phyloP scores from a whole-genome alignment of 2,113 vertebrate genomes.

The Planiliza haematocheilus region DNA sequence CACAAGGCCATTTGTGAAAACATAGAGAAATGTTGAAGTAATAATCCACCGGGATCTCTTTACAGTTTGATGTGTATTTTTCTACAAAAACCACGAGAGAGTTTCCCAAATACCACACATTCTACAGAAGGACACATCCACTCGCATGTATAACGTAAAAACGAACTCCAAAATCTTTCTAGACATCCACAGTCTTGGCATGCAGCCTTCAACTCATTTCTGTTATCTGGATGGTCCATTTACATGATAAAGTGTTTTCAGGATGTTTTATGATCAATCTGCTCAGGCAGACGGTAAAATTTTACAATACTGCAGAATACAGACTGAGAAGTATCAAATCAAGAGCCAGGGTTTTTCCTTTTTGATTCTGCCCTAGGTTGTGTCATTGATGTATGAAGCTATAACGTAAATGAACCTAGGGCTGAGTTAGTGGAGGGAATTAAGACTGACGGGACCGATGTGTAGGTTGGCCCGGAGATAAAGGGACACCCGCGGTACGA shows the following conservation, averaged over 20 bases:
- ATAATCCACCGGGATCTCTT: constrained; percentile 38
- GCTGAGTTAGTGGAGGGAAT: constrained; percentile 41
- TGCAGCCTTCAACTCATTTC: background rate
- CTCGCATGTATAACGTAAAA: background rate
- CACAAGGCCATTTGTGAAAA: constrained; percentile 47
- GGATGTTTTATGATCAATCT: too few relatives aligned
- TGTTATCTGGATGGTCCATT: background rate
- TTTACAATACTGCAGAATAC: too few relatives aligned
- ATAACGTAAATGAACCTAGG: constrained; percentile 25
- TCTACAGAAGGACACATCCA: background rate
- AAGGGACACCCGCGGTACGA: constrained; percentile 46
- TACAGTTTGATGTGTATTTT: constrained; percentile 30
- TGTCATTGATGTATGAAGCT: constrained; percentile 40
- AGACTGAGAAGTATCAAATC: too few relatives aligned
- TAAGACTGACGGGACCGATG: constrained; percentile 55
- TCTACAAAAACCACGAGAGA: constrained; percentile 37
- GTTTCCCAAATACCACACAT: constrained; percentile 27
- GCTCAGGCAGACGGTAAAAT: too few relatives aligned
- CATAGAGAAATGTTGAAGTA: constrained; percentile 38
- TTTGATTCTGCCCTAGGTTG: too few relatives aligned
- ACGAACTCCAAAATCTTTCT: background rate
- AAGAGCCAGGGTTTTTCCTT: too few relatives aligned
- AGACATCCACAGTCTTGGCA: too few relatives aligned
- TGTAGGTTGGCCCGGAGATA: constrained; percentile 39
- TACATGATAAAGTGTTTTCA: background rate